phyloP scores from a whole-genome alignment of 2,888 invertebrate genomes.

The Cacoxenus indagator region DNA sequence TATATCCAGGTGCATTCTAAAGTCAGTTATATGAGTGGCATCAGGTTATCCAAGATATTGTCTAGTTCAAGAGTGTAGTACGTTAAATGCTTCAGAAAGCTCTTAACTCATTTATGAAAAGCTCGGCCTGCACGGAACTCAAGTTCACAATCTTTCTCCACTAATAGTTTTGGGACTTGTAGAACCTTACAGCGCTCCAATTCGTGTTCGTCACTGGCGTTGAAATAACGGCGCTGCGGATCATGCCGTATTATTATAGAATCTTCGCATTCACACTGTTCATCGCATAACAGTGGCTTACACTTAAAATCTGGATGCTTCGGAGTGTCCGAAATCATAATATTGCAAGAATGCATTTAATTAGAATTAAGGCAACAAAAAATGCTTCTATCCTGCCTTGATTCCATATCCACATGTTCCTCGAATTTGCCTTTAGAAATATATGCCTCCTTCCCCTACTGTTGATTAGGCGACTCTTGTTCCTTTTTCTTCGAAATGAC shows the following conservation, averaged over 20 bases:
- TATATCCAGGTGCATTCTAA: no score
- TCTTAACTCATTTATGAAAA: neutral
- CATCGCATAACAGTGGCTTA: constrained; percentile 34
- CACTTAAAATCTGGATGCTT: constrained; percentile 47
- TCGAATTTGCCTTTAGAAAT: neutral
- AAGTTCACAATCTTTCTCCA: constrained; percentile 33
- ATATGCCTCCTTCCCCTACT: no score
- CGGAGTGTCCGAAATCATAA: constrained; percentile 46
- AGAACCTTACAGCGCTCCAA: constrained; percentile 51
- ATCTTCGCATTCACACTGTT: constrained; percentile 39
- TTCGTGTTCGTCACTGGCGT: constrained; percentile 52
- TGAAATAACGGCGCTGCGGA: constrained; percentile 46
- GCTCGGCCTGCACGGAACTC: constrained; percentile 52
- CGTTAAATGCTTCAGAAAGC: neutral
- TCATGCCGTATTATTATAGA: constrained; percentile 47
- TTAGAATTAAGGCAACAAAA: no score
- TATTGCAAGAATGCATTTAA: constrained; percentile 32
- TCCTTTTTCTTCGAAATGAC: no score
- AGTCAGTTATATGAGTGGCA: no score
- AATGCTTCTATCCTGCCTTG: neutral
- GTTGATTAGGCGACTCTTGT: no score
- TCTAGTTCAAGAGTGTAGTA: no score
- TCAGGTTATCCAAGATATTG: no score
- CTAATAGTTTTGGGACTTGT: constrained; percentile 12
- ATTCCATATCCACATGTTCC: neutral